Evolutionary conservation across 1,140 invertebrate genomes (phyloP).

Genomic region (Meloidogyne chitwoodi): DNA sequence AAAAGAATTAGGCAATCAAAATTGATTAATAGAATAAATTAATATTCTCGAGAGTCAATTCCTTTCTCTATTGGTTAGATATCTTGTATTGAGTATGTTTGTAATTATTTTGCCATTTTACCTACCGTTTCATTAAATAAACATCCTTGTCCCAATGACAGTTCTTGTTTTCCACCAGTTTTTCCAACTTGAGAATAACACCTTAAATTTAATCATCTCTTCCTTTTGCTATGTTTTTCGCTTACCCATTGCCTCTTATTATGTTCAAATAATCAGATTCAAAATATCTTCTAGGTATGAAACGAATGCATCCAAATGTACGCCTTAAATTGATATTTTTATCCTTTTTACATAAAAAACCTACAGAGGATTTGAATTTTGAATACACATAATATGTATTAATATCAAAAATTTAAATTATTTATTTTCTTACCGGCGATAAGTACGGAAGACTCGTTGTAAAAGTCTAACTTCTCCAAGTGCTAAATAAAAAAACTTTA

Average conservation of each 20-base stretch:
- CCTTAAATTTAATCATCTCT: conserved; percentile 1
- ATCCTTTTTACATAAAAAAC: too few relatives aligned
- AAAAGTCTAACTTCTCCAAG: conserved; percentile 48
- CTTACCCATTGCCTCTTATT: conserved; percentile 51
- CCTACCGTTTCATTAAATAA: conserved; percentile 59
- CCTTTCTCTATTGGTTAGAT: too few relatives aligned
- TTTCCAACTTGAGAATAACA: conserved; percentile 59
- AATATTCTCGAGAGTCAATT: too few relatives aligned
- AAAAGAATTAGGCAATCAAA: too few relatives aligned
- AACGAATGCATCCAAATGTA: conserved; percentile 54
- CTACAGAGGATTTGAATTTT: too few relatives aligned
- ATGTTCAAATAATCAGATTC: conserved; percentile 55
- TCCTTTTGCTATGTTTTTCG: not conserved
- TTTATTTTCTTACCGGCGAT: conserved; percentile 27
- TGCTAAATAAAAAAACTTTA: conserved; percentile 26
- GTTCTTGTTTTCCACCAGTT: conserved; percentile 58
- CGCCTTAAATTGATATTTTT: not conserved
- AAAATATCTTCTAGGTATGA: conserved; percentile 19
- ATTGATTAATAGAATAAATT: too few relatives aligned
- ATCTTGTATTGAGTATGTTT: too few relatives aligned
- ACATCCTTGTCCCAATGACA: conserved; percentile 58
- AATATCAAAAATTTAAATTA: too few relatives aligned
- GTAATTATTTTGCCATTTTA: too few relatives aligned
- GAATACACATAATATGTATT: too few relatives aligned
- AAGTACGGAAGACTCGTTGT: conserved; percentile 51